phyloP scores from a whole-genome alignment of 2,113 vertebrate genomes.

The Ptilorrhoa leucosticta region DNA sequence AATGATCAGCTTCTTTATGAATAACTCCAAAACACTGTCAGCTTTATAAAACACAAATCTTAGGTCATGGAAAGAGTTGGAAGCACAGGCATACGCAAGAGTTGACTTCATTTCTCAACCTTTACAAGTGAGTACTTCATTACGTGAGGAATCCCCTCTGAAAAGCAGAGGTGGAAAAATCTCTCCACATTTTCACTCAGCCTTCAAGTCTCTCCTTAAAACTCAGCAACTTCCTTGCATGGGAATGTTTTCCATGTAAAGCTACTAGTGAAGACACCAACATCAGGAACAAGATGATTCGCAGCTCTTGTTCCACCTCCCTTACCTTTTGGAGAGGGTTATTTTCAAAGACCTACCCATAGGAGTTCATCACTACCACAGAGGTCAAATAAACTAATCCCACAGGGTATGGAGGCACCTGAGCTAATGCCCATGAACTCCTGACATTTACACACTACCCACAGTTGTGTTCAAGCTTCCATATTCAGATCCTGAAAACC shows the following conservation, averaged over 20 bases:
- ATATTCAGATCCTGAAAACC: not conserved
- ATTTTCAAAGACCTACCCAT: not conserved
- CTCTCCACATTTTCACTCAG: not conserved
- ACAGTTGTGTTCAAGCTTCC: not conserved
- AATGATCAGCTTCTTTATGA: not conserved
- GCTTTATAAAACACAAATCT: not conserved
- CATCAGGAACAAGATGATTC: not conserved
- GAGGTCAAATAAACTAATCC: not conserved
- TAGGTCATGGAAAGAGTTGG: not conserved
- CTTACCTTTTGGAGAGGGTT: not conserved
- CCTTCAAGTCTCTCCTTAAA: not conserved
- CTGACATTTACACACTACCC: not conserved
- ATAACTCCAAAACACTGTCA: not conserved
- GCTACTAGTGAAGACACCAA: not conserved
- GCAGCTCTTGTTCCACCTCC: not conserved
- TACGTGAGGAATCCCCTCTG: not conserved
- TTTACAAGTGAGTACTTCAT: not conserved
- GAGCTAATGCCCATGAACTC: not conserved
- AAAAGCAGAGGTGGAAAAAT: not conserved
- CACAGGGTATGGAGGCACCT: rapidly evolving
- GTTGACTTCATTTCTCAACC: not conserved
- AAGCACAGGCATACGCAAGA: not conserved
- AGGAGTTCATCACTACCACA: not conserved
- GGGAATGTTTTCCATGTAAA: not conserved
- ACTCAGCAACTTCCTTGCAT: not conserved